Percentiles rank a stretch among this genome's conserved stretches.
Conservation (phyloP, 2,888 invertebrate species). For the Spilosoma lubricipeda region DNA sequence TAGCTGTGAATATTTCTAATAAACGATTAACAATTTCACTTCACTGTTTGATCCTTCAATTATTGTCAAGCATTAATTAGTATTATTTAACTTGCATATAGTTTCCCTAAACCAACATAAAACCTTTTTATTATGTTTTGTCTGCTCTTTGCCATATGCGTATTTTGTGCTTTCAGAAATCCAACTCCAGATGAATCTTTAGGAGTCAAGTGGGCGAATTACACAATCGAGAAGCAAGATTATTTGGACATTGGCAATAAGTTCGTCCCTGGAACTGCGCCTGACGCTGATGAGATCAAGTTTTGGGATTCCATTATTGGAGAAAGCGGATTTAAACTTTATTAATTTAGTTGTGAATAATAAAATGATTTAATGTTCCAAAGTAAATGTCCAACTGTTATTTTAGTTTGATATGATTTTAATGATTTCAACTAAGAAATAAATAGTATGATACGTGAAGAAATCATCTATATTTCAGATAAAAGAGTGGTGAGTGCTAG, state of each 20-base stretch:
- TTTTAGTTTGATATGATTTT: background rate
- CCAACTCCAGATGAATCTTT: constrained; percentile 54
- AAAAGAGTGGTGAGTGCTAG: too few species aligned
- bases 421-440: background rate
- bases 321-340: constrained; percentile 40
- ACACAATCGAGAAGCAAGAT: constrained; percentile 45
- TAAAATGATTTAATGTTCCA: background rate
- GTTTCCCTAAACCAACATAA: too few species aligned
- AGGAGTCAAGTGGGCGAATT: constrained; percentile 51
- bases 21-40: too few species aligned
- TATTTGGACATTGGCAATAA: constrained; percentile 60
- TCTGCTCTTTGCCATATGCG: too few species aligned
- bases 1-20: too few species aligned
- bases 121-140: too few species aligned
- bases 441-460: background rate
- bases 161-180: constrained; percentile 45
- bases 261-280: constrained; percentile 38
- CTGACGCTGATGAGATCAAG: constrained; percentile 51
- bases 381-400: background rate
- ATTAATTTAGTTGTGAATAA: background rate
- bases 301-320: constrained; percentile 59
- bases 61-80: too few species aligned
- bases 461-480: too few species aligned
- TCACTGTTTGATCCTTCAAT: too few species aligned
- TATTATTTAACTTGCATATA: too few species aligned